Evolutionary conservation across 1,140 invertebrate genomes (phyloP), one percentile per base, ranked within the genome.

Genomic region (Zaprionus capensis): DNA sequence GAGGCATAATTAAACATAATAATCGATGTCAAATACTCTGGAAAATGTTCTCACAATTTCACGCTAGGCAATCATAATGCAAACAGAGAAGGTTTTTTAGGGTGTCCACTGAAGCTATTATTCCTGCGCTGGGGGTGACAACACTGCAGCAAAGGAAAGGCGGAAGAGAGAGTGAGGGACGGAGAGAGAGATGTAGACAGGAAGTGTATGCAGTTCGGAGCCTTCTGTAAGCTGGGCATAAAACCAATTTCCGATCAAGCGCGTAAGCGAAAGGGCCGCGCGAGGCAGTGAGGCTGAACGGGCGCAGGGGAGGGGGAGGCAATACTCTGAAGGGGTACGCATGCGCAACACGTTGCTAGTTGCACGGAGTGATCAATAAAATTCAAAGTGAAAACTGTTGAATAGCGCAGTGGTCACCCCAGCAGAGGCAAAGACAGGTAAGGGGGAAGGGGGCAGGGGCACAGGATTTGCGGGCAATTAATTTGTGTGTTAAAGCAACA

Each of bases 381-480:
- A 87, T 88, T 87, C 73, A 75, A 84, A 87, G 74, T 79, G 84
- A 84, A 87, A 87, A 87, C 84, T 87, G 84, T 87, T 87, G 84
- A 87, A 87, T 86, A 84, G 86, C 82, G 82, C 61, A 56, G 56
- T 24, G 61, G 62, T 71, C 68, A 51, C 22, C 63, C 34, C 20
- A 58, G 63, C 7, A 15, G 20, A 53, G 20, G 22, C 26, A 69
- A 31, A 24, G 22, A 64, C 38, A 71, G 51, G 22, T 9, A 22
- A 46, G 65, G 53, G 22, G 22, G n/a, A n/a, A n/a, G 36, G 26
- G 31, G 24, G 63, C 22, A 55, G 57, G 36, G 17, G 70, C 49
- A 88, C 90, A 91, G 90, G 90, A 91, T 91, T 91, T 91, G 90
- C 88, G 90, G 90, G 88, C 84, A 88, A 91, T 91, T 91, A 91